These are phyloP conservation scores for Doryteuthis pealeii DNA, from an alignment of 1,140 invertebrate species.

Conservation along the genomic window DNA sequence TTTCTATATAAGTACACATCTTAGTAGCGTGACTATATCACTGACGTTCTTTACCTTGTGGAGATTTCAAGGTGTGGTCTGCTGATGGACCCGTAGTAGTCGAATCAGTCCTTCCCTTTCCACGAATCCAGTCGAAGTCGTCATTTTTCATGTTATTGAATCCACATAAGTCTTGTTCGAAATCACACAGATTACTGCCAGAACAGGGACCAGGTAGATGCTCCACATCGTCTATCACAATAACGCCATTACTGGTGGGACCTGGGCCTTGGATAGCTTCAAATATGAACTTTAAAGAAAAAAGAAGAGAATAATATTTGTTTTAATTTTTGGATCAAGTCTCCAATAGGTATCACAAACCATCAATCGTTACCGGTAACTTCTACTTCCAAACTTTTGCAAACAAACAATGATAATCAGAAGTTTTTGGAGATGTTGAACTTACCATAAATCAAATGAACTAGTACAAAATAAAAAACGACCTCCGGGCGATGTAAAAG, in stretches of 20 bases:
- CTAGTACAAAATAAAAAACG: too few species aligned
- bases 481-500: too few species aligned
- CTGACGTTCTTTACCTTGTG: too few species aligned
- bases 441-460: too few species aligned
- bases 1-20: too few species aligned
- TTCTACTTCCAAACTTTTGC: too few species aligned
- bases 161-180: constrained; percentile 48
- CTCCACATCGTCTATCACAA: background rate
- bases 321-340: too few species aligned
- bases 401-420: too few species aligned
- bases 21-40: too few species aligned
- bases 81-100: constrained; percentile 41
- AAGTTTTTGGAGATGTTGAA: too few species aligned
- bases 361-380: too few species aligned
- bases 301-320: background rate
- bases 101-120: constrained; percentile 34
- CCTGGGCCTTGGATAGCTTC: background rate
- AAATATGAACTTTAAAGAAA: background rate
- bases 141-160: constrained; percentile 42
- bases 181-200: constrained; percentile 41
- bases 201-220: constrained; percentile 25
- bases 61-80: constrained; percentile 45
- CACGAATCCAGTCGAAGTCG: constrained; percentile 53
- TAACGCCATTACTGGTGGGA: background rate
- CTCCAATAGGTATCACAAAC: too few species aligned